Conservation (phyloP, 2,888 invertebrate genomes). For the Thecocarcelia acutangulata region DNA sequence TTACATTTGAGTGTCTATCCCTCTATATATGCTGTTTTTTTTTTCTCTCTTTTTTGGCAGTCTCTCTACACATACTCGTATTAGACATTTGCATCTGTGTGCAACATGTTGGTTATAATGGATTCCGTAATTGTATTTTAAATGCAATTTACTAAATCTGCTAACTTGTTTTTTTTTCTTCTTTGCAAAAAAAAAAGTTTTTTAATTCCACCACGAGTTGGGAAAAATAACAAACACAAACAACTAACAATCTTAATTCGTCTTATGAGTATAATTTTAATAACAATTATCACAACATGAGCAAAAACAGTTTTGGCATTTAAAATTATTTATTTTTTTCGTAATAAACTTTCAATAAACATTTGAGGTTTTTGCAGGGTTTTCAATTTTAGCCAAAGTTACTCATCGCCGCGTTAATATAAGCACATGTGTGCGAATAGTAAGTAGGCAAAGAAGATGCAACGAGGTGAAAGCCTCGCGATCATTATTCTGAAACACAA, state of each 20-base stretch:
- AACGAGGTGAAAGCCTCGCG: too few relatives aligned
- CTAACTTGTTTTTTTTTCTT: constrained; percentile 33
- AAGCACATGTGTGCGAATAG: too few relatives aligned
- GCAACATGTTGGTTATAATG: constrained; percentile 59
- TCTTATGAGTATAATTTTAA: constrained; percentile 30
- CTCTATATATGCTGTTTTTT: not conserved
- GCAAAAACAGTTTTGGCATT: not conserved
- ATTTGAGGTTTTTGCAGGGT: too few relatives aligned
- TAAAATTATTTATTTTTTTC: not conserved
- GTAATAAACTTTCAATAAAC: too few relatives aligned
- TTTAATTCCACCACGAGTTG: constrained; percentile 26
- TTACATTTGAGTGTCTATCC: not conserved
- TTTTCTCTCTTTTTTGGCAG: not conserved
- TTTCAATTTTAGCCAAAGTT: too few relatives aligned
- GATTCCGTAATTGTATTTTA: constrained; percentile 57
- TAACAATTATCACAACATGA: constrained; percentile 11
- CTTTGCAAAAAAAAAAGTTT: constrained; percentile 6
- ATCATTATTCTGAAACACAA: too few relatives aligned
- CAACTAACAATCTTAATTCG: constrained; percentile 30
- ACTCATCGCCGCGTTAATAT: too few relatives aligned
- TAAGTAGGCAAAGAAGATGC: too few relatives aligned
- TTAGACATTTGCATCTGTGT: constrained; percentile 16
- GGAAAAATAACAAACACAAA: constrained; percentile 1
- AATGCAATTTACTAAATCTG: constrained; percentile 67
- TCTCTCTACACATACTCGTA: constrained; percentile 16